phyloP scores from a whole-genome alignment of 2,888 invertebrate species.

The Altica lythri region DNA sequence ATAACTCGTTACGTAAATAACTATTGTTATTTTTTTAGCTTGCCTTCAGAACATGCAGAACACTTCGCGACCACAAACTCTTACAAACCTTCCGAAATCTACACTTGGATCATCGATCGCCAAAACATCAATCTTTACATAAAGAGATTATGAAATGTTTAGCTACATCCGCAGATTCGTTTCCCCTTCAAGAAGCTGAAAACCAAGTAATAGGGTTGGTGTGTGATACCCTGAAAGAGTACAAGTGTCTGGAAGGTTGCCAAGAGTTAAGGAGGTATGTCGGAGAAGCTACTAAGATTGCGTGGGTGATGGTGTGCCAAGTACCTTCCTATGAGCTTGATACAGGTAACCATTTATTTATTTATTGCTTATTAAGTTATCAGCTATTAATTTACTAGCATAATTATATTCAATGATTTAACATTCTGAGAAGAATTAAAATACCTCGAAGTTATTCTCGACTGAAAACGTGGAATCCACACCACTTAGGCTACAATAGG shows the following conservation, averaged over 20 bases:
- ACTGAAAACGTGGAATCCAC: too few relatives aligned
- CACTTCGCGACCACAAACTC: slow-evolving; percentile 74
- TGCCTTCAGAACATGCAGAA: slow-evolving; percentile 73
- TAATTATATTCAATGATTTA: too few relatives aligned
- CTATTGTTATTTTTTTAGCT: slow-evolving; percentile 59
- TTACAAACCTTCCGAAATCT: slow-evolving; percentile 68
- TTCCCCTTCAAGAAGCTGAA: slow-evolving; percentile 71
- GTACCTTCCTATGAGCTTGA: slow-evolving; percentile 69
- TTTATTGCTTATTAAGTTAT: too few relatives aligned
- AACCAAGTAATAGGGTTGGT: slow-evolving; percentile 66
- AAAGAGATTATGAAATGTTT: slow-evolving; percentile 65
- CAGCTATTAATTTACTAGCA: too few relatives aligned
- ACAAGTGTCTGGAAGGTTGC: slow-evolving; percentile 84
- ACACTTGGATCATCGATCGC: slow-evolving; percentile 52
- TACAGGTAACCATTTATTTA: slow-evolving; percentile 56
- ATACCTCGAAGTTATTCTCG: too few relatives aligned
- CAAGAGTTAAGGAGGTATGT: slow-evolving; percentile 79
- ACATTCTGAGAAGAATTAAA: too few relatives aligned
- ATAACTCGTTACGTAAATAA: neutral
- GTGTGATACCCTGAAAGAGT: slow-evolving; percentile 89
- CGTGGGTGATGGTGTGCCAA: slow-evolving; percentile 85
- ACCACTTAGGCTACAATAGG: too few relatives aligned
- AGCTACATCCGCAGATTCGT: slow-evolving; percentile 71
- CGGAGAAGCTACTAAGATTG: slow-evolving; percentile 79
- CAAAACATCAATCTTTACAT: slow-evolving; percentile 61